phyloP scores from a whole-genome alignment of 2,888 invertebrate genomes.

The Synanthedon andrenaeformis region DNA sequence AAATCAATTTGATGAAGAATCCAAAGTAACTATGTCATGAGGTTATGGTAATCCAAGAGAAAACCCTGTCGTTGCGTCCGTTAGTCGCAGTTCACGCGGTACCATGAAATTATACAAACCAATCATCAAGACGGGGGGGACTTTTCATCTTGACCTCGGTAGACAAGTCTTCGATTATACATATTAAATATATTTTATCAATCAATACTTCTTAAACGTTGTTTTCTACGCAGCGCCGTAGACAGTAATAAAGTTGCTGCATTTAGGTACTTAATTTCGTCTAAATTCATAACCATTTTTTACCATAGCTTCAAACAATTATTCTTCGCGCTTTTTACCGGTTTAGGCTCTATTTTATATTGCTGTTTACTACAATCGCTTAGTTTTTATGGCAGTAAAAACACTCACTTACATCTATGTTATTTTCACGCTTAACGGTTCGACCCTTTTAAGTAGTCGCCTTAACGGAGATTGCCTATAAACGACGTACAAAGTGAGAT shows the following conservation, averaged over 20 bases:
- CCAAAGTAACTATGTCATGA: constrained; percentile 50
- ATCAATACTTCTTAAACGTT: no score
- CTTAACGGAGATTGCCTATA: neutral
- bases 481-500: neutral
- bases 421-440: neutral
- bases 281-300: no score
- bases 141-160: constrained; percentile 41
- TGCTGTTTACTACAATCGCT: no score
- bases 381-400: no score
- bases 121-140: constrained; percentile 42
- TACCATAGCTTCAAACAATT: no score
- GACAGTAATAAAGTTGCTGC: no score
- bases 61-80: constrained; percentile 24
- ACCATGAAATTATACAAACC: constrained; percentile 54
- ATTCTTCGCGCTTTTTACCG: no score
- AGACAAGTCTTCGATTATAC: neutral
- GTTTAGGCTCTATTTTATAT: no score
- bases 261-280: no score
- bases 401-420: no score
- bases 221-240: no score
- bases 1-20: constrained; percentile 55
- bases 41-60: constrained; percentile 56
- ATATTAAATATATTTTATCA: no score
- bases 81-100: constrained; percentile 49
- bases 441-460: neutral